phyloP scores from a whole-genome alignment of 2,888 invertebrate genomes.

The Acronicta alni region DNA sequence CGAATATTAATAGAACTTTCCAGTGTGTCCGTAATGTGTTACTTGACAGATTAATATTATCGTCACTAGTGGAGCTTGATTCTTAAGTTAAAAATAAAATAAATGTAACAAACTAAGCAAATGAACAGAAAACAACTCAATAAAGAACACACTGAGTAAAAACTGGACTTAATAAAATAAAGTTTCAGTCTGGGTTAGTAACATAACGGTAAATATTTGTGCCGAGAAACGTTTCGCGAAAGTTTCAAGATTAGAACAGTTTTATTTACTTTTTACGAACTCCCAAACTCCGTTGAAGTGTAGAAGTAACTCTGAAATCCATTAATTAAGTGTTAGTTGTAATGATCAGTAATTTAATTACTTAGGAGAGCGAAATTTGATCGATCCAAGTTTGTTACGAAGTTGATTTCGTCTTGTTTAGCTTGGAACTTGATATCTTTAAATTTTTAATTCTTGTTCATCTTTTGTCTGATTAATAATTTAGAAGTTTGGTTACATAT shows the following conservation, averaged over 20 bases:
- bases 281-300: conserved; percentile 46
- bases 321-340: conserved; percentile 63
- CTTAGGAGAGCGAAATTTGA: conserved; percentile 58
- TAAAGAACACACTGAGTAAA: conserved; percentile 21
- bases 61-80: too few relatives aligned
- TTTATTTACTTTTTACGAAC: conserved; percentile 60
- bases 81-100: conserved; percentile 2
- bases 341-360: conserved; percentile 63
- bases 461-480: conserved; percentile 34
- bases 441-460: conserved; percentile 42
- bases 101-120: background rate
- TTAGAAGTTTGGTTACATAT: conserved; percentile 15
- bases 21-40: too few relatives aligned
- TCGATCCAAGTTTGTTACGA: conserved; percentile 57
- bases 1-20: too few relatives aligned
- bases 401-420: conserved; percentile 54
- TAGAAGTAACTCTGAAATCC: conserved; percentile 55
- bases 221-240: conserved; percentile 51
- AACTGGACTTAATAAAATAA: conserved; percentile 34
- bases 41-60: too few relatives aligned
- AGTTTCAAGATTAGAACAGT: conserved; percentile 44
- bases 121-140: conserved; percentile 10
- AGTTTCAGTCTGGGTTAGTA: conserved; percentile 26
- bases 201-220: conserved; percentile 61
- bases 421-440: conserved; percentile 47